phyloP scores from a whole-genome alignment of 2,797 vertebrate genomes.

The Semaprochilodus insignis region DNA sequence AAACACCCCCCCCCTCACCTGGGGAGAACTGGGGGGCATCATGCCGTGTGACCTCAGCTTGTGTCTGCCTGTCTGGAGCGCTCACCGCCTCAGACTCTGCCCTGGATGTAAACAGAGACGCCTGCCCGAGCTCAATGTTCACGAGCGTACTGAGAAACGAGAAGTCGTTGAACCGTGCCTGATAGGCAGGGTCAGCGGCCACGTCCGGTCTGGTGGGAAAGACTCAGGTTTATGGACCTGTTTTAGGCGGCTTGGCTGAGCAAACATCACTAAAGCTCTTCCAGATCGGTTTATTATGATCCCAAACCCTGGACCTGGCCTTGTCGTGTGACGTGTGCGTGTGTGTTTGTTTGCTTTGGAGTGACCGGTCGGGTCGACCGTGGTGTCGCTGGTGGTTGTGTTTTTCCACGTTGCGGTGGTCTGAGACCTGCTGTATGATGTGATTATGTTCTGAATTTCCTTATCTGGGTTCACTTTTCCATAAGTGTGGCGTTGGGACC shows the following conservation, averaged over 20 bases:
- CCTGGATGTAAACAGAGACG: conserved; percentile 34
- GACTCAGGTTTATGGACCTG: neutral
- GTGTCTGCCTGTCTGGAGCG: neutral
- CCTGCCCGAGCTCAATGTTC: conserved; percentile 24
- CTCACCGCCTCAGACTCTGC: conserved; percentile 23
- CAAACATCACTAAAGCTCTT: conserved; percentile 13
- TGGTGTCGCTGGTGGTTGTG: neutral
- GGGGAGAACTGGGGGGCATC: neutral
- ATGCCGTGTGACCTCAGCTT: neutral
- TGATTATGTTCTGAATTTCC: neutral
- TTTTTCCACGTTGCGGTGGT: neutral
- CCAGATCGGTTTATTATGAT: conserved; percentile 10
- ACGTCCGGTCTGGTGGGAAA: conserved; percentile 32
- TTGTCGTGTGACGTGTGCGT: neutral
- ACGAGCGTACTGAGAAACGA: conserved; percentile 19
- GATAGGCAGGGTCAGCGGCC: neutral
- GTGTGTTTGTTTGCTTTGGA: conserved; percentile 11
- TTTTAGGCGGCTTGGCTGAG: conserved; percentile 19
- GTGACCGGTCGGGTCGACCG: conserved; percentile 1
- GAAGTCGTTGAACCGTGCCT: conserved; percentile 27
- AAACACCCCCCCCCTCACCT: neutral
- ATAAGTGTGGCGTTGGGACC: neutral
- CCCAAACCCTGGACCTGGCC: conserved; percentile 10
- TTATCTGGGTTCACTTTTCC: neutral
- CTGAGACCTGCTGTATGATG: neutral